phyloP scores from a whole-genome alignment of 1,140 invertebrate genomes.

The Scylla paramamosain region DNA sequence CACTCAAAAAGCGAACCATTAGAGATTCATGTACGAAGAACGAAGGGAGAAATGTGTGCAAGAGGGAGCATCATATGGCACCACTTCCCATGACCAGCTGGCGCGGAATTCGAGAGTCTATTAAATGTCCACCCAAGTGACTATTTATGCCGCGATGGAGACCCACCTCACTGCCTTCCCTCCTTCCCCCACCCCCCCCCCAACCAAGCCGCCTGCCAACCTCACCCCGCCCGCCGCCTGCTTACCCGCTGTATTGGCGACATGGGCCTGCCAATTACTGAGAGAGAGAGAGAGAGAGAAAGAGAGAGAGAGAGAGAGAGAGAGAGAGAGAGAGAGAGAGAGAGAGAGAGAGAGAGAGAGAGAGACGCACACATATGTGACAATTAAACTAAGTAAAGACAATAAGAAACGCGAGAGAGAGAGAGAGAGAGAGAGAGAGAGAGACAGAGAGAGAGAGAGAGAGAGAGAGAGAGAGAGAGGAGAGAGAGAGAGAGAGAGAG shows the following conservation, averaged over 20 bases:
- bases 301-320: slow-evolving; percentile 2
- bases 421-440: slow-evolving; percentile 3
- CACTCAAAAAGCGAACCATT: no score
- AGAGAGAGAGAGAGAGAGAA: neutral
- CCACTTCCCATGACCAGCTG: slow-evolving; percentile 51
- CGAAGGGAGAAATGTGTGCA: no score
- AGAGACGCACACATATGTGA: neutral
- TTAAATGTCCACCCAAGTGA: slow-evolving; percentile 74
- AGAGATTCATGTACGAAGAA: no score
- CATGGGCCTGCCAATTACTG: neutral
- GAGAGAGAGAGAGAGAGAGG: no score
- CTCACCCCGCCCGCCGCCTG: no score
- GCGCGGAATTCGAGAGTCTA: slow-evolving; percentile 71
- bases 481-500: neutral
- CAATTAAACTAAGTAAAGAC: neutral
- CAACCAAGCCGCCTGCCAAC: neutral
- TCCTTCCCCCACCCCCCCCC: neutral
- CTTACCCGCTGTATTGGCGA: neutral
- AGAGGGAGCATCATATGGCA: slow-evolving; percentile 17
- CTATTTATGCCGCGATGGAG: slow-evolving; percentile 60
- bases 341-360: slow-evolving; percentile 2
- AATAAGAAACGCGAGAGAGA: neutral
- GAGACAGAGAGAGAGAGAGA: neutral
- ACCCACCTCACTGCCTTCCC: neutral
- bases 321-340: neutral